Percentiles rank a stretch among this genome's conserved stretches.
These are phyloP conservation scores for Crossaster papposus DNA, from an alignment of 53 echinoderm and acorn worm species.

Conservation along the genomic window DNA sequence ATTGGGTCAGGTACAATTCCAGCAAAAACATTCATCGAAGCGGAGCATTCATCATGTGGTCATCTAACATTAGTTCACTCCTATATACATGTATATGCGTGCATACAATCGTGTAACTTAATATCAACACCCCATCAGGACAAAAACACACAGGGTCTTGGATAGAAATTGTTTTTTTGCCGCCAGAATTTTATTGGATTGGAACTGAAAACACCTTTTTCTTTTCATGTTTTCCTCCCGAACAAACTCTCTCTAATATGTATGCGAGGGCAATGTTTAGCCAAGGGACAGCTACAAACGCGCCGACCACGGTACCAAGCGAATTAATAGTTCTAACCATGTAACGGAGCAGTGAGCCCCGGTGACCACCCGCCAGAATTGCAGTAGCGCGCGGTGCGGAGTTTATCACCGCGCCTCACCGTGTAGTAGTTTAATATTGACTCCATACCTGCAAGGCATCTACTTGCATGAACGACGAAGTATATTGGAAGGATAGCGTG, in stretches of 20 bases:
- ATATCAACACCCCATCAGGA: slow-evolving; percentile 8
- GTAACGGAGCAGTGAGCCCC: background rate
- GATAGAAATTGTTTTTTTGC: slow-evolving; percentile 31
- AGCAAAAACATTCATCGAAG: background rate
- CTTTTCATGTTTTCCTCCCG: too few relatives aligned
- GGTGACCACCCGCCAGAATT: slow-evolving; percentile 13
- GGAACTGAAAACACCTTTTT: background rate
- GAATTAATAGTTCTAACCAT: slow-evolving; percentile 13
- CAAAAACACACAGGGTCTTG: background rate
- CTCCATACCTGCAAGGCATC: slow-evolving; percentile 28
- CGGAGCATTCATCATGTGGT: slow-evolving; percentile 1
- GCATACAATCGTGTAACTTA: background rate
- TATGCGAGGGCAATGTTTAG: background rate
- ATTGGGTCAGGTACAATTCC: background rate
- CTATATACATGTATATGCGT: background rate
- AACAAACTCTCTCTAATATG: slow-evolving; percentile 6
- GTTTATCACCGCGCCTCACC: background rate
- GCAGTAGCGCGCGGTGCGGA: background rate
- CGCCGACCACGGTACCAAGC: slow-evolving; percentile 27
- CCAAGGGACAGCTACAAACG: slow-evolving; percentile 23
- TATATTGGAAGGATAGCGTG: slow-evolving; percentile 19
- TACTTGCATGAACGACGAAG: background rate
- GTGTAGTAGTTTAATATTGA: slow-evolving; percentile 50
- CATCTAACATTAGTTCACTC: slow-evolving; percentile 6
- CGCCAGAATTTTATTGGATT: slow-evolving; percentile 22